phyloP scores from a whole-genome alignment of 2,797 vertebrate genomes.

The Tiaroga cobitis region DNA sequence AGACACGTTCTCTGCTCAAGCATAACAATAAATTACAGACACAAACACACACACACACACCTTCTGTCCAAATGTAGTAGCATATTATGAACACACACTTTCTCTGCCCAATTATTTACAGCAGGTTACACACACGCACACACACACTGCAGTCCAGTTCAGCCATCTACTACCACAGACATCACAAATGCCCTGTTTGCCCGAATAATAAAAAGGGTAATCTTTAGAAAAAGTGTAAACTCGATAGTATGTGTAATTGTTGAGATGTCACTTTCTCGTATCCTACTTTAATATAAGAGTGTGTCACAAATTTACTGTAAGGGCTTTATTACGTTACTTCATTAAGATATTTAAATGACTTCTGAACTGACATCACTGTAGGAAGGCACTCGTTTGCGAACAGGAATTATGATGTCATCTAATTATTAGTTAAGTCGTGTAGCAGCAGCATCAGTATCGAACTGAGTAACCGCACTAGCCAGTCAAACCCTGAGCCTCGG shows the following conservation, averaged over 20 bases:
- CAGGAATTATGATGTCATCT: background rate
- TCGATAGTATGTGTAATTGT: background rate
- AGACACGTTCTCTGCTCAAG: background rate
- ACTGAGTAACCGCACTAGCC: background rate
- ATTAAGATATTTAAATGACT: background rate
- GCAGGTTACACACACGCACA: background rate
- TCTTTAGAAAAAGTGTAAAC: background rate
- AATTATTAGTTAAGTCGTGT: no score
- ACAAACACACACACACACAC: slow-evolving; percentile 25
- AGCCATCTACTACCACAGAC: background rate
- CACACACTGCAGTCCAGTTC: background rate
- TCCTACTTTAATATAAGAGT: background rate
- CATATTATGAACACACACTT: slow-evolving; percentile 3
- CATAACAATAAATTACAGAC: slow-evolving; percentile 18
- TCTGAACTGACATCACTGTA: background rate
- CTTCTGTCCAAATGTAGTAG: slow-evolving; percentile 21
- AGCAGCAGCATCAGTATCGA: no score
- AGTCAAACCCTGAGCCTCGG: background rate
- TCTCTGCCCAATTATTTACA: background rate
- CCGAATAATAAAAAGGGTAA: background rate
- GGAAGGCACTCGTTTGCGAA: no score
- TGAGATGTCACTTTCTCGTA: background rate
- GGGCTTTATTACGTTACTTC: no score
- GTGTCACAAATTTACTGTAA: background rate
- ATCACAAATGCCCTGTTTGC: background rate